Conservation (phyloP, 2,113 vertebrate species). For the Alectura lathami region DNA sequence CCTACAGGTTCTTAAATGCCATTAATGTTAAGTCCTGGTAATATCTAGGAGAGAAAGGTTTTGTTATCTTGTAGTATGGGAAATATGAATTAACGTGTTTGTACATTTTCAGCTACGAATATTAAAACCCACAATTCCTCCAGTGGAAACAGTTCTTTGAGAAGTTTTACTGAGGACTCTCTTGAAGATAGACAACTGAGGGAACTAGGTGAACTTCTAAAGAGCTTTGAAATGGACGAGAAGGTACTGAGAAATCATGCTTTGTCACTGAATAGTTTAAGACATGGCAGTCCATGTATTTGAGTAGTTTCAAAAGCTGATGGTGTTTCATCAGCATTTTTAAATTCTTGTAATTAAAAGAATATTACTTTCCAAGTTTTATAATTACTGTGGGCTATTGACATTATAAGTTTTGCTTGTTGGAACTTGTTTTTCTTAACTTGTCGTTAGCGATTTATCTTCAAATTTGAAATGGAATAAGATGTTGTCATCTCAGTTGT, state of each 20-base stretch:
- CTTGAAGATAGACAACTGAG: slow-evolving; percentile 18
- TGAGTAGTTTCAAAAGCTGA: not conserved
- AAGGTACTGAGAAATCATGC: slow-evolving; percentile 65
- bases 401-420: not conserved
- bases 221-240: slow-evolving; percentile 2
- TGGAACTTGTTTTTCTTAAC: not conserved
- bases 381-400: not conserved
- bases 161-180: slow-evolving; percentile 21
- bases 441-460: not conserved
- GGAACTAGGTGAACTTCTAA: slow-evolving; percentile 42
- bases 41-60: not conserved
- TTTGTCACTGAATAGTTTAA: not conserved
- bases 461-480: not conserved
- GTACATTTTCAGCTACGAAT: slow-evolving; percentile 63
- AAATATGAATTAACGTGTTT: slow-evolving; percentile 14
- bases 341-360: not conserved
- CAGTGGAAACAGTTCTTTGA: slow-evolving; percentile 30
- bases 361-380: not conserved
- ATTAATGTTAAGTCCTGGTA: slow-evolving; percentile 26
- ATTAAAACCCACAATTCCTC: slow-evolving; percentile 22
- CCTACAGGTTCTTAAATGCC: slow-evolving; percentile 16
- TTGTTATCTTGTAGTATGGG: not conserved
- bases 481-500: not conserved
- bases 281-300: not conserved
- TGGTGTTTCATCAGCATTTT: not conserved